Percentiles rank a stretch among this genome's conserved stretches.
These are phyloP conservation scores for Scylla paramamosain DNA, from an alignment of 1,140 invertebrate genomes.

Conservation along the genomic window DNA sequence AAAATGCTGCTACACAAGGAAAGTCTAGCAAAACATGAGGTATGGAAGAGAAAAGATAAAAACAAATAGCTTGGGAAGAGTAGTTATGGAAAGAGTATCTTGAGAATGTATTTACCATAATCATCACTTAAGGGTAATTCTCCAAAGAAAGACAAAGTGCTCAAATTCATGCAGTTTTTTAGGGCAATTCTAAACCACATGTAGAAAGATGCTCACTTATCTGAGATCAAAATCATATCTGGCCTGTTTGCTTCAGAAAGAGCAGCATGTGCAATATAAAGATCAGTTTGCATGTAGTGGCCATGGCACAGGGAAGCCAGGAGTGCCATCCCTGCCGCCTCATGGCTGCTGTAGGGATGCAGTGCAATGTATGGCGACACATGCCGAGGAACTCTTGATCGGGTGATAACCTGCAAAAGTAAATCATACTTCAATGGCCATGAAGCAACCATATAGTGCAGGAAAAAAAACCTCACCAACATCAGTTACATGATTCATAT, in stretches of 20 bases:
- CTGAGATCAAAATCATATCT: conserved; percentile 83
- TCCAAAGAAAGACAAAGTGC: no score
- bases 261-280: conserved; percentile 87
- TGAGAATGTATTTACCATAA: no score
- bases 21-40: no score
- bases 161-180: no score
- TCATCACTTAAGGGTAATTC: no score
- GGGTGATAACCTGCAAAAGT: conserved; percentile 80
- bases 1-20: no score
- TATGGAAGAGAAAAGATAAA: background rate
- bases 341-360: conserved; percentile 84
- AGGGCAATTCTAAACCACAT: background rate
- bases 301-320: conserved; percentile 84
- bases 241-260: conserved; percentile 82
- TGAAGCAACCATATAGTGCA: background rate
- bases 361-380: conserved; percentile 86
- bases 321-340: conserved; percentile 85
- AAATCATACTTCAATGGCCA: conserved; percentile 17
- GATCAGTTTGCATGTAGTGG: conserved; percentile 85
- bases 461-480: background rate
- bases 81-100: no score
- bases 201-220: conserved; percentile 82
- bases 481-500: no score
- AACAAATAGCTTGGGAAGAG: no score
- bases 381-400: conserved; percentile 86